phyloP scores from a whole-genome alignment of 2,797 vertebrate genomes.

The Anabacerthia variegaticeps region DNA sequence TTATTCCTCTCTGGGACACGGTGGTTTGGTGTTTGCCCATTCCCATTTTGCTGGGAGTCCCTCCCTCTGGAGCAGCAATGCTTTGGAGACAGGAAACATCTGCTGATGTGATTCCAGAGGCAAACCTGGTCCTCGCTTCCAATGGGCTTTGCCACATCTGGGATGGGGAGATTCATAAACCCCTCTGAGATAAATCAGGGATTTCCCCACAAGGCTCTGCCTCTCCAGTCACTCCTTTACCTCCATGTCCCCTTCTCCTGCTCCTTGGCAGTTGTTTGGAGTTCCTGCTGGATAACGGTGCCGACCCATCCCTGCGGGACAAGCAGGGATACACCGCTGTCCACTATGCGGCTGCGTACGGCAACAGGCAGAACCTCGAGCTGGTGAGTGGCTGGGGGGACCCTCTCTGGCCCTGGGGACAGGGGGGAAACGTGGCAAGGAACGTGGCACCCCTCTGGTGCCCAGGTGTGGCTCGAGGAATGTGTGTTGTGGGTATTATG shows the following conservation, averaged over 20 bases:
- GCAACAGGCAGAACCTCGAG: conserved; percentile 95
- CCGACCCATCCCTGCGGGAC: conserved; percentile 93
- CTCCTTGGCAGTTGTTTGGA: conserved; percentile 86
- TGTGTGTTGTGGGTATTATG: neutral
- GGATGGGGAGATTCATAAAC: neutral
- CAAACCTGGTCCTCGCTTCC: rapidly evolving
- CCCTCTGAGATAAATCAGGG: neutral
- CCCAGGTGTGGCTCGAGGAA: neutral
- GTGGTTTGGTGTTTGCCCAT: neutral
- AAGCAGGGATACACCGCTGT: conserved; percentile 95
- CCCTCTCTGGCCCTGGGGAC: neutral
- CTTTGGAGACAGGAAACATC: neutral
- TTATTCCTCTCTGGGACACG: neutral
- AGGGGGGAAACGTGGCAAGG: rapidly evolving
- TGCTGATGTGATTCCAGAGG: neutral
- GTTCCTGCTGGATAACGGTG: conserved; percentile 94
- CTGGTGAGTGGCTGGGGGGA: conserved; percentile 78
- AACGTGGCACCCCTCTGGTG: rapidly evolving
- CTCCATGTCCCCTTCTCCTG: neutral
- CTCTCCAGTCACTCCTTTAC: neutral
- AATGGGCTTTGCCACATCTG: neutral
- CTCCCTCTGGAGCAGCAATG: neutral
- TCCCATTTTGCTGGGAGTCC: neutral
- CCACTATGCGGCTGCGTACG: conserved; percentile 97
- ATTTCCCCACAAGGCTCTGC: neutral